Base-by-base conservation (phyloP, 2,113 vertebrate species). In the Geococcyx californianus region DNA sequence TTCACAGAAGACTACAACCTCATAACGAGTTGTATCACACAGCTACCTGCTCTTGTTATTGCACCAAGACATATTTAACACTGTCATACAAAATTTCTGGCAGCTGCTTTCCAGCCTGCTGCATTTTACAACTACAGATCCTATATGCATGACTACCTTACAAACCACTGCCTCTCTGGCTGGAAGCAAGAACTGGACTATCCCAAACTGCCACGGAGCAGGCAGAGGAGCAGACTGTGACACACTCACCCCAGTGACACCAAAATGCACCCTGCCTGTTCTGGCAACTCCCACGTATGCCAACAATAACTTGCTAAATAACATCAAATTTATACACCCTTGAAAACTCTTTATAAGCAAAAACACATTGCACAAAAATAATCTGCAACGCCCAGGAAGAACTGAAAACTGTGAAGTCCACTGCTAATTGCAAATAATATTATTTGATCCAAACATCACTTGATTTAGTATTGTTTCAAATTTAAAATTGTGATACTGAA, bases 41-140 rank as follows among this genome's bases (percentile, higher is more conserved):
- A 25, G 1, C 31, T 44, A 24, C 47, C 52, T 21, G 25, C 45
- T 56, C 58, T 19, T 33, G 17, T n/a, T 51, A 16, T 6, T n/a
- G 10, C 51, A 60, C 51, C 7, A 10, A 18, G 42, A 38, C 25
- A 16, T 0, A 6, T 47, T 56, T 19, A 38, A 76, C 52, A 47
- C 29, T 25, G 2, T 4, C 0, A 1, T 3, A 49, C 0, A 2
- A 51, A 68, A 68, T 4, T 1, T 8, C 21, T 0, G 0, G 45
- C 62, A 84, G 74, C 54, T 55, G 59, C 68, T 84, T 56, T 36
- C n/a, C 15, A 1, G 36, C 11, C 75, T 54, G 58, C 13, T 0
- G 2, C 26, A 14, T 42, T 74, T 73, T 13, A 47, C 62, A 47
- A 1, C 59, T 49, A 23, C 20, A 63, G 84, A 77, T 13, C 47